Conservation (phyloP, 2,888 invertebrate species). For the Leptarthrus brevirostris region DNA sequence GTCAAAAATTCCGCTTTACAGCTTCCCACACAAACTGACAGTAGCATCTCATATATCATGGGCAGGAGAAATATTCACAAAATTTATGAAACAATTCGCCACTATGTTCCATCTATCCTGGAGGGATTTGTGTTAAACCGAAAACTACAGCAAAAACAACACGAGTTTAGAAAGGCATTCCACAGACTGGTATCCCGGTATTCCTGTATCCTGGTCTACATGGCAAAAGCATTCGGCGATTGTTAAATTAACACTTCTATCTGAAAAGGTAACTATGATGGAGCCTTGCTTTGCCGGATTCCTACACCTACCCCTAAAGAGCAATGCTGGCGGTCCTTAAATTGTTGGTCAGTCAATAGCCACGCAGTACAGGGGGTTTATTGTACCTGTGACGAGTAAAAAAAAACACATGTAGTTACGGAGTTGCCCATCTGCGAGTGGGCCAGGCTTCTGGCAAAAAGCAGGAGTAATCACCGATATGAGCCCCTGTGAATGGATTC, state of each 20-base stretch:
- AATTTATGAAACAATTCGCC: constrained; percentile 54
- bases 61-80: constrained; percentile 50
- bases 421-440: background rate
- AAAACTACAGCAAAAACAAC: constrained; percentile 3
- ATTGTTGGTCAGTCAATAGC: constrained; percentile 46
- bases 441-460: background rate
- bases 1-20: constrained; percentile 30
- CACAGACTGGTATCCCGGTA: constrained; percentile 17
- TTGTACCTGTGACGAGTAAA: background rate
- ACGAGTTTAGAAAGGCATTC: constrained; percentile 6
- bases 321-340: constrained; percentile 11
- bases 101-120: background rate
- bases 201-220: background rate
- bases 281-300: background rate
- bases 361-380: background rate
- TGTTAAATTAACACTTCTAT: constrained; percentile 46
- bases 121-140: constrained; percentile 12
- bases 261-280: constrained; percentile 28
- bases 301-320: background rate
- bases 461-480: constrained; percentile 21
- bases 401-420: background rate
- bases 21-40: constrained; percentile 30
- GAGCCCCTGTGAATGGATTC: constrained; percentile 9
- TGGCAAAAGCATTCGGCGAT: constrained; percentile 14
- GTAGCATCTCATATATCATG: constrained; percentile 48